These are phyloP conservation scores for Acrocephalus scirpaceus DNA, from an alignment of 2,797 vertebrate genomes.

Conservation along the genomic window DNA sequence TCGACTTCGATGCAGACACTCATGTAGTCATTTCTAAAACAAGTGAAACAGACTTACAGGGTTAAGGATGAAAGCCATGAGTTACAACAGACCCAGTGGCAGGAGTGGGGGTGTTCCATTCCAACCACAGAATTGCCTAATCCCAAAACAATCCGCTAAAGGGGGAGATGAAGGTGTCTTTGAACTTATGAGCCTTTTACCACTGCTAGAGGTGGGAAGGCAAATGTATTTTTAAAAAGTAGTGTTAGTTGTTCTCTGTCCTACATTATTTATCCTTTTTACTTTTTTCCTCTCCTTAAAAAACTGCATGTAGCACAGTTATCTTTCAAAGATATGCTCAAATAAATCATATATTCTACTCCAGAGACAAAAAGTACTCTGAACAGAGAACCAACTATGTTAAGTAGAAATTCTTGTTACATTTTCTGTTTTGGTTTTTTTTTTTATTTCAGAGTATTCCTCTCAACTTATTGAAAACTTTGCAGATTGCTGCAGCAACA, in stretches of 20 bases:
- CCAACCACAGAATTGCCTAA: background rate
- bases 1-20: background rate
- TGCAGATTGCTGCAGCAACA: background rate
- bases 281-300: background rate
- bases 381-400: background rate
- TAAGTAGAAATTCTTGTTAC: background rate
- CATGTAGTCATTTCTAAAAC: background rate
- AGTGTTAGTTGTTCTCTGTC: background rate
- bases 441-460: background rate
- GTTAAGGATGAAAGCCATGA: slow-evolving; percentile 12
- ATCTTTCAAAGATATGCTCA: background rate
- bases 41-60: background rate
- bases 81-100: background rate
- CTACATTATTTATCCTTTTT: background rate
- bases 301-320: background rate
- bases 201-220: background rate
- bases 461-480: background rate
- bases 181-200: background rate
- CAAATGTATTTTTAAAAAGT: background rate
- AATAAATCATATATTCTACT: background rate
- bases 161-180: slow-evolving; percentile 19
- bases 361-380: background rate
- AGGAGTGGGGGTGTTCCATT: background rate
- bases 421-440: background rate
- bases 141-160: slow-evolving; percentile 14